These are phyloP conservation scores for Matsumyia berberina DNA, from an alignment of 2,888 invertebrate species.

Conservation along the genomic window DNA sequence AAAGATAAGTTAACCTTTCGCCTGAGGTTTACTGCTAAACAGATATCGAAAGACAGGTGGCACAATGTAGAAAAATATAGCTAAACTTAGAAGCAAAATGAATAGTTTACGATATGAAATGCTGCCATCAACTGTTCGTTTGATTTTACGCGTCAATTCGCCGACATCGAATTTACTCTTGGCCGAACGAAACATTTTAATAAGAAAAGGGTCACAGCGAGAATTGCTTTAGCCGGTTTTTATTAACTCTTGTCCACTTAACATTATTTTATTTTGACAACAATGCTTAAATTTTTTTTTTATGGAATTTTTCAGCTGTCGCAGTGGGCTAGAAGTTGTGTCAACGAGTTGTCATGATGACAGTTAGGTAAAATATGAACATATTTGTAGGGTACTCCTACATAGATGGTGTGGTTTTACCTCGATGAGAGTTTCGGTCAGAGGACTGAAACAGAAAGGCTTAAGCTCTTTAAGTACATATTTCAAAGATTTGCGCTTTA, in stretches of 20 bases:
- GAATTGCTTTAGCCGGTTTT: conserved; percentile 60
- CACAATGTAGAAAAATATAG: conserved; percentile 88
- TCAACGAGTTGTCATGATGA: conserved; percentile 10
- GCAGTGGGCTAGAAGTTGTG: neutral
- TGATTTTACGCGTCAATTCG: conserved; percentile 81
- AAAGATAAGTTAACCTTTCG: conserved; percentile 80
- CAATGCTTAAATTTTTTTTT: conserved; percentile 31
- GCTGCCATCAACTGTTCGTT: conserved; percentile 82
- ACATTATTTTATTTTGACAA: conserved; percentile 74
- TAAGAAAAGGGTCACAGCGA: conserved; percentile 7
- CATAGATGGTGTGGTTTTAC: no score
- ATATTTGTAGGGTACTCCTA: neutral
- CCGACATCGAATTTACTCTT: conserved; percentile 83
- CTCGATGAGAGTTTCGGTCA: no score
- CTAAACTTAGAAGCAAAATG: conserved; percentile 85
- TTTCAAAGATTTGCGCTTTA: no score
- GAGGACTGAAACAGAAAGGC: no score
- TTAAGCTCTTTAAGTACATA: no score
- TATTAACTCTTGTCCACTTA: conserved; percentile 33
- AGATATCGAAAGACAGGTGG: conserved; percentile 88
- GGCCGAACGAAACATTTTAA: conserved; percentile 82
- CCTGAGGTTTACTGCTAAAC: conserved; percentile 85
- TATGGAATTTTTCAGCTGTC: conserved; percentile 3
- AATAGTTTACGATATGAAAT: conserved; percentile 83
- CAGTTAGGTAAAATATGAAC: neutral